phyloP scores from a whole-genome alignment of 92 coral and sea anemone species.

The Heliopora coerulea region DNA sequence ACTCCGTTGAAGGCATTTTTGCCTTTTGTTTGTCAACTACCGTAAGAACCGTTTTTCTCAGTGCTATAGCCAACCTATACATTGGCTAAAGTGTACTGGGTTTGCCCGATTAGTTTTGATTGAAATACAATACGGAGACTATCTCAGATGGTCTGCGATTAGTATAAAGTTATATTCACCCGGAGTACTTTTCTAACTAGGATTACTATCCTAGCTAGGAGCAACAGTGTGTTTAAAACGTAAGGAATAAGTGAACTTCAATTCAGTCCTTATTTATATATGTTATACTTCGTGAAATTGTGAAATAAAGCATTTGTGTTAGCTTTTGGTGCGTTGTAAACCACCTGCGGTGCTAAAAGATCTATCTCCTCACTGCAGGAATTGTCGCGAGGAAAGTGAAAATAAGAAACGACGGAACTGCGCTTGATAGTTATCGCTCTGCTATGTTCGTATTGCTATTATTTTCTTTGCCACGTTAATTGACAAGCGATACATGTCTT shows the following conservation, averaged over 20 bases:
- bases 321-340: background rate
- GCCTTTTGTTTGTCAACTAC: background rate
- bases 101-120: background rate
- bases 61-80: background rate
- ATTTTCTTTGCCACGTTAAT: no score
- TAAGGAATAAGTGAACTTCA: no score
- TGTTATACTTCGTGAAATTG: background rate
- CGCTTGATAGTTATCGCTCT: no score
- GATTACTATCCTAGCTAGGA: no score
- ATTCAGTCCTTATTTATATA: no score
- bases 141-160: no score
- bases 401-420: background rate
- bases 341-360: background rate
- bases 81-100: background rate
- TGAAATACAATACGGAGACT: background rate
- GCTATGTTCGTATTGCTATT: no score
- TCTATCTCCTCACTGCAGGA: background rate
- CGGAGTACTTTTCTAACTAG: no score
- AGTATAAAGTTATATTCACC: no score
- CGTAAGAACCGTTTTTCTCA: no score
- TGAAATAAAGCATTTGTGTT: background rate
- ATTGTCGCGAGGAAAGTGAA: background rate
- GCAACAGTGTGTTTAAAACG: no score
- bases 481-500: no score
- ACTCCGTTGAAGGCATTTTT: background rate